Base-by-base conservation (phyloP, 2,888 invertebrate species). In the Brenthis hecate region DNA sequence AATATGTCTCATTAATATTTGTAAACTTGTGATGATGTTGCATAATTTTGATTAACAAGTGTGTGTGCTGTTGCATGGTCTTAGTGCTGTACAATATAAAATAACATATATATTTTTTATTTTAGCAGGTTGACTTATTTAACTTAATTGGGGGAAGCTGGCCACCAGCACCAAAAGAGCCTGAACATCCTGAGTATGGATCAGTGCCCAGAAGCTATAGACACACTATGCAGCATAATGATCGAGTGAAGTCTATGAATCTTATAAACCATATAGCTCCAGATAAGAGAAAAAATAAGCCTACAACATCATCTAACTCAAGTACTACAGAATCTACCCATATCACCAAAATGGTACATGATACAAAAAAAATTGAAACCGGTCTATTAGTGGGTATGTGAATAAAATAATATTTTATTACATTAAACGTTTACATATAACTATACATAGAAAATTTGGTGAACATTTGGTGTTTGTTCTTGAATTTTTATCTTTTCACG, bases 171-270 rank as follows among this genome's bases (percentile, higher is more conserved):
- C 89, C 87, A 3, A 81, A 81, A 56, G 87, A 83, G 65, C 88
- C 86, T 6, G 84, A 83, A 75, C 77, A 78, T 70, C 76, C 83
- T 43, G 86, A 88, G 77, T 88, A 90, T 89, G 90, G 88, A 73
- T 85, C 87, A 68, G 79, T 82, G 74, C 84, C 84, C 19, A 78
- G 78, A 51, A 81, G 73, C 56, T 77, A 76, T 71, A 82, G 77
- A 74, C 80, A 77, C 84, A 91, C 83, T 84, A 91, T 90, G 89
- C 91, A 91, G 81, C 85, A 84, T 66, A 80, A 84, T 79, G 93
- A 91, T 72, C 87, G 95, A 75, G 89, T 93, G 75, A 95, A 94
- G 80, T 95, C 95, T 79, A 85, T 91, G 6, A 95, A 95, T 83
- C 87, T 94, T 53, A 81, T 95, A 69, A 91, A 93, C 69, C 95